A percentile compares a stretch with the other conserved stretches of the same genome.
Conservation (phyloP, 2,888 invertebrate species). For the Tinea trinotella region DNA sequence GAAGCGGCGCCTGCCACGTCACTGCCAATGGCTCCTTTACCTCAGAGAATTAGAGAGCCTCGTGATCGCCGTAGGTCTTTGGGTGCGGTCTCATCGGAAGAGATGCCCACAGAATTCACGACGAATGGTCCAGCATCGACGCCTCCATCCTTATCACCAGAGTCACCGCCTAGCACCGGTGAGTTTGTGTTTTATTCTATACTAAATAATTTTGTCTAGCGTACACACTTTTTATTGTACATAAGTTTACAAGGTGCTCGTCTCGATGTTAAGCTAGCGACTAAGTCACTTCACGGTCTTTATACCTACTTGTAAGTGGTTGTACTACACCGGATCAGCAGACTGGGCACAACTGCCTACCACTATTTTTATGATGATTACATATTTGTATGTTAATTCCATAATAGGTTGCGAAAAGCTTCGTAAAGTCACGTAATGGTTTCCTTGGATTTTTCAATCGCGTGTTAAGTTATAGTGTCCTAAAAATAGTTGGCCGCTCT, state of each 20-base stretch:
- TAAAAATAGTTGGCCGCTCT: neutral
- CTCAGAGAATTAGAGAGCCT: constrained; percentile 3
- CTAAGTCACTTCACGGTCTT: no score
- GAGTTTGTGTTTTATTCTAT: neutral
- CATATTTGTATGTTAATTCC: neutral
- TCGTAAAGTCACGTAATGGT: neutral
- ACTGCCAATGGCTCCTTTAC: neutral
- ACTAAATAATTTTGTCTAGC: no score
- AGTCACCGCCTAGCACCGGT: neutral
- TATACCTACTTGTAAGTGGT: no score
- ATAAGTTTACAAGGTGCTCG: no score
- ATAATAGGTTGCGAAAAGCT: neutral
- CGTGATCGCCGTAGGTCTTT: neutral
- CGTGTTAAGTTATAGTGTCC: neutral
- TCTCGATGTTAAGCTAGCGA: no score
- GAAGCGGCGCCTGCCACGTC: neutral
- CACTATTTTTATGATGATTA: no score
- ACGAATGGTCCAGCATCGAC: neutral
- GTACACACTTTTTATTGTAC: no score
- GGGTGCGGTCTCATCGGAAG: neutral
- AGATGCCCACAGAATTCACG: neutral
- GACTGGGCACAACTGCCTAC: no score
- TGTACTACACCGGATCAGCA: no score
- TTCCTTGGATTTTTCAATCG: neutral
- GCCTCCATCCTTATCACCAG: no score